Base-by-base conservation (phyloP, 2,888 invertebrate genomes). In the Ditula angustiorana region DNA sequence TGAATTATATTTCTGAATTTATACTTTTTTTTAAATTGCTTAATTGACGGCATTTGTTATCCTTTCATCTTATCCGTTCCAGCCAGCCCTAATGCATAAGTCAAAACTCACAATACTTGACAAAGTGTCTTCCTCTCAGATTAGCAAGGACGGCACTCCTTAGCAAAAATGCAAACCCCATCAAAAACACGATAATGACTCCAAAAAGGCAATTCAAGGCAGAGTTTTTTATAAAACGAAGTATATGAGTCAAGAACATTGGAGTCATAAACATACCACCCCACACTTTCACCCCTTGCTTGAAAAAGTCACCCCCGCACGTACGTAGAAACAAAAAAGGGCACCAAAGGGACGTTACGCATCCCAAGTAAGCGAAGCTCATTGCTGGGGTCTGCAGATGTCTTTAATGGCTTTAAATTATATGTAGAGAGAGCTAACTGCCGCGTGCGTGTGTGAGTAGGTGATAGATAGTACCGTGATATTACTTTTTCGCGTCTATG, bases 401-500 rank as follows among this genome's bases (percentile, higher is more conserved):
- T 90, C 89, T 91, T 90, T 92, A 92, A 92, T 92, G 91, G 90
- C 87, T 90, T 92, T 90, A 92, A 92, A 92, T 92, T 92, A 90
- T 92, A 90, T 88, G 88, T 87, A 88, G 90, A 90, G 86, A 87
- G 90, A 87, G 85, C 86, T 90, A 88, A 89, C 85, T 88, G 88
- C 87, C 82, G 75, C 75, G 83, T 79, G 75, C 76, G 70, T 71
- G 75, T 74, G 70, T 75, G 70, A 78, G 79, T 81, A 82, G 83
- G 90, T 89, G 89, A 90, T 88, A 88, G 85, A 90, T 88, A 78
- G 84, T 78, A 67, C 67, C 68, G 72, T 52, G 74, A 72, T 72
- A 73, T 74, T 74, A 69, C 74, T 68, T 60, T 55, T 37, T 30
- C 16, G 46, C 35, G 35, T 23, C 46, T 10, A 63, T 63, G 44